Conservation (phyloP, 2,113 vertebrate genomes). For the Bubo blakistoni region DNA sequence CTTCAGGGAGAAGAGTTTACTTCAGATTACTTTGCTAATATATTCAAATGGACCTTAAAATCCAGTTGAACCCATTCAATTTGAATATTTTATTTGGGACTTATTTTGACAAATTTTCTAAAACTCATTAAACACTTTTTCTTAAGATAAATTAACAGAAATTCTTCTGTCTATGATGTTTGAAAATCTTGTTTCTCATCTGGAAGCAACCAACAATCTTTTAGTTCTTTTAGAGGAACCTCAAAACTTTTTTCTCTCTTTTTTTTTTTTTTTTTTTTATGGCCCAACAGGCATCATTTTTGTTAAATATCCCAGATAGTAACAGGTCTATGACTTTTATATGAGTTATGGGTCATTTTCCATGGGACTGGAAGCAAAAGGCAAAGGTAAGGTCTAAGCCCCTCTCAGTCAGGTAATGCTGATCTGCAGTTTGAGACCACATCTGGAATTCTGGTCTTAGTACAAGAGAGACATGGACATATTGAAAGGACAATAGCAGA, state of each 20-base stretch:
- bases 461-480: background rate
- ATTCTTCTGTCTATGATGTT: background rate
- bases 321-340: background rate
- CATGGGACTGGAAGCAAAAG: background rate
- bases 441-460: background rate
- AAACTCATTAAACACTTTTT: background rate
- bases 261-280: background rate
- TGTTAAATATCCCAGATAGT: background rate
- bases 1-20: background rate
- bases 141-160: background rate
- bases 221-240: background rate
- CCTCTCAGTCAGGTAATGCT: background rate
- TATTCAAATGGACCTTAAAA: background rate
- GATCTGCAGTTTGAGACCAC: background rate
- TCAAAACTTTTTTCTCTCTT: background rate
- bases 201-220: background rate
- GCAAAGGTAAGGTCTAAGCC: background rate
- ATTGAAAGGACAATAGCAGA: background rate
- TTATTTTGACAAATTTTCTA: background rate
- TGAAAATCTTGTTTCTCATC: background rate
- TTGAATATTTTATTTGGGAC: background rate
- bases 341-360: background rate
- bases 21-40: background rate
- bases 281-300: background rate
- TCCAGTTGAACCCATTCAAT: background rate